These are phyloP conservation scores for Lithobates pipiens DNA, from an alignment of 2,797 vertebrate genomes.

Conservation along the genomic window DNA sequence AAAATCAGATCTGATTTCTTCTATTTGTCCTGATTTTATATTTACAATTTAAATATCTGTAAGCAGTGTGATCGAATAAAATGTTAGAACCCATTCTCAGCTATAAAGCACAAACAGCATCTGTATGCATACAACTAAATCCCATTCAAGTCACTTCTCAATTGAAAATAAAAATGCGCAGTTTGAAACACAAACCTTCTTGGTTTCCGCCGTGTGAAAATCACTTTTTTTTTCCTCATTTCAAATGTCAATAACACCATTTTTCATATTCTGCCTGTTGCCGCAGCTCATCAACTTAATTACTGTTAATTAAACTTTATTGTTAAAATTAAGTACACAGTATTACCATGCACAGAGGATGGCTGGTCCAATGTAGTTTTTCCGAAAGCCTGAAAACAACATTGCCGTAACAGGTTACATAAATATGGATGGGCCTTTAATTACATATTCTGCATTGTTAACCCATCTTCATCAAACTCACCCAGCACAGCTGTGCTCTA, in stretches of 20 bases:
- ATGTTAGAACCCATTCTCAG: neutral
- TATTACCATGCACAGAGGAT: constrained; percentile 27
- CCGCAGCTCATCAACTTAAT: constrained; percentile 46
- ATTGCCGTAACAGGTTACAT: constrained; percentile 31
- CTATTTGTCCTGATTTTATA: too few species aligned
- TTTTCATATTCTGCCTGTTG: constrained; percentile 29
- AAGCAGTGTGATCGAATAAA: neutral
- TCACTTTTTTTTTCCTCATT: neutral
- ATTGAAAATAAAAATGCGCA: constrained; percentile 19
- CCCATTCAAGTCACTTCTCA: constrained; percentile 11
- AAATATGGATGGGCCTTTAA: constrained; percentile 48
- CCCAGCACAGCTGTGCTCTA: neutral
- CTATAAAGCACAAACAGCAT: constrained; percentile 5
- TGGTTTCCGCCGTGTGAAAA: neutral
- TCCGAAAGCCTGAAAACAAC: neutral
- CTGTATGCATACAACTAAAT: neutral
- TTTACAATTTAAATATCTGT: neutral
- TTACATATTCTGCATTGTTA: neutral
- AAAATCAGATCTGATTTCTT: too few species aligned
- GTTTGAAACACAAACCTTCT: constrained; percentile 1
- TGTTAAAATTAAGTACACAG: constrained; percentile 47
- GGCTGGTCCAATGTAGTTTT: neutral
- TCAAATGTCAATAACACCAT: constrained; percentile 50
- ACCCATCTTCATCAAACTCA: neutral
- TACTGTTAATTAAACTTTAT: constrained; percentile 58